Evolutionary conservation across 2,797 vertebrate species (phyloP), one percentile per base, ranked within the genome.

Genomic region (Miichthys miiuy): DNA sequence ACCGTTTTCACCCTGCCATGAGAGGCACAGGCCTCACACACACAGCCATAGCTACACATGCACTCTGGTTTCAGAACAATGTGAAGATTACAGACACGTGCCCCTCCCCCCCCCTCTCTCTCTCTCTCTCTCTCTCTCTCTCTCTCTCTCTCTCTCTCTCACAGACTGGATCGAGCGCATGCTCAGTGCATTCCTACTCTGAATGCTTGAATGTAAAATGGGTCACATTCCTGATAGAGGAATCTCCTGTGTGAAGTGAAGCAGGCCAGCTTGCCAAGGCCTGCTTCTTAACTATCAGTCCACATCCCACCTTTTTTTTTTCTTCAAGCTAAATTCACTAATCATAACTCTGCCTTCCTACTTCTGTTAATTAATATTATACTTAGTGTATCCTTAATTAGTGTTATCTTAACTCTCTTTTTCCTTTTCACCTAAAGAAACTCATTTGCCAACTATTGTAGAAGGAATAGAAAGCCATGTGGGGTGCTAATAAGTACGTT

Each of bases 201-300:
- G 71, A 89, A 90, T 85, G 91, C 85, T 90, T 82, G 88, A 87
- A 89, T 92, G 84, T 90, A 94, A 96, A 95, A 88, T 95, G 89
- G 95, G 95, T 96, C 95, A 95, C 91, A 94, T 95, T 95, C 93
- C 91, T 93, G 62, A 89, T 85, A 52, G 84, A 93, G 90, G 93
- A 92, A 92, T 92, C 94, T 94, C 86, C 90, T 90, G 83, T 92
- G 83, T 92, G 88, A 93, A 89, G 82, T 80, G 87, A 82, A 85
- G 89, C 83, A 82, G 87, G 67, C 85, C 52, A 82, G 85, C 92
- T 83, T 94, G 94, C 91, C 85, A 86, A 87, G 90, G 89, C 94
- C 90, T 93, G 88, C 84, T 88, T 80, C 77, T 82, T 68, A 77
- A 68, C 83, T 63, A 61, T 66, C 69, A 66, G 60, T 77, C 75